phyloP scores from a whole-genome alignment of 1,140 invertebrate genomes.

The Drosophila truncata region DNA sequence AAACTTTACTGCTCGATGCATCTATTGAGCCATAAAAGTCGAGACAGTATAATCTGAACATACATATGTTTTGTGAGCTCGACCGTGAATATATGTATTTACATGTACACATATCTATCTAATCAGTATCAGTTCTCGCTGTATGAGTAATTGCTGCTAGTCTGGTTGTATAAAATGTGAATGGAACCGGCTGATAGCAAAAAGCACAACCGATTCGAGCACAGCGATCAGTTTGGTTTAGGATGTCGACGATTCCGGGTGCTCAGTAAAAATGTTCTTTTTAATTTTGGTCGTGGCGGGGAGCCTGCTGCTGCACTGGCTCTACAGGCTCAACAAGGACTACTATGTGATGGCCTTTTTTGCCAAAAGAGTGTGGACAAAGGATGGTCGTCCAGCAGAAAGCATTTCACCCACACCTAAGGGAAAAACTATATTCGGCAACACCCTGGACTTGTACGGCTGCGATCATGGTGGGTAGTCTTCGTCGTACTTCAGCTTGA shows the following conservation, averaged over 20 bases:
- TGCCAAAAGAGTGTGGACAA: constrained; percentile 32
- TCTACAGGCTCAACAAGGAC: constrained; percentile 55
- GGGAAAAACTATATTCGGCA: constrained; percentile 55
- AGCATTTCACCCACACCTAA: constrained; percentile 47
- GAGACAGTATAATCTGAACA: not conserved
- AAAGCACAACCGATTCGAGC: not conserved
- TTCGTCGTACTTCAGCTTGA: not conserved
- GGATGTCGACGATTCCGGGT: not conserved
- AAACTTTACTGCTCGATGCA: not conserved
- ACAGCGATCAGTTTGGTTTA: constrained; percentile 1
- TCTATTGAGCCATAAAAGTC: not conserved
- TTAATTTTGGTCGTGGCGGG: constrained; percentile 25
- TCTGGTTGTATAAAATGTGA: not conserved
- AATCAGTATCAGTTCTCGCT: constrained; percentile 3
- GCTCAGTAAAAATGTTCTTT: constrained; percentile 9
- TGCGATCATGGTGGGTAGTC: constrained; percentile 45
- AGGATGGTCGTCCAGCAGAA: constrained; percentile 47
- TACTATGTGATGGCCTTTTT: constrained; percentile 59
- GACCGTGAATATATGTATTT: not conserved
- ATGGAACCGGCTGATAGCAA: constrained; percentile 22
- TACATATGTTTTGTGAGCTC: not conserved
- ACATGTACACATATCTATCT: constrained; percentile 11
- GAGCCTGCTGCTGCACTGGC: constrained; percentile 43
- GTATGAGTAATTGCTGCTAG: constrained; percentile 1
- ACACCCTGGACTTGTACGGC: constrained; percentile 55